Percentiles rank a stretch among this genome's conserved stretches.
Evolutionary conservation across 2,113 vertebrate species (phyloP).

Genomic region (Gadus macrocephalus): DNA sequence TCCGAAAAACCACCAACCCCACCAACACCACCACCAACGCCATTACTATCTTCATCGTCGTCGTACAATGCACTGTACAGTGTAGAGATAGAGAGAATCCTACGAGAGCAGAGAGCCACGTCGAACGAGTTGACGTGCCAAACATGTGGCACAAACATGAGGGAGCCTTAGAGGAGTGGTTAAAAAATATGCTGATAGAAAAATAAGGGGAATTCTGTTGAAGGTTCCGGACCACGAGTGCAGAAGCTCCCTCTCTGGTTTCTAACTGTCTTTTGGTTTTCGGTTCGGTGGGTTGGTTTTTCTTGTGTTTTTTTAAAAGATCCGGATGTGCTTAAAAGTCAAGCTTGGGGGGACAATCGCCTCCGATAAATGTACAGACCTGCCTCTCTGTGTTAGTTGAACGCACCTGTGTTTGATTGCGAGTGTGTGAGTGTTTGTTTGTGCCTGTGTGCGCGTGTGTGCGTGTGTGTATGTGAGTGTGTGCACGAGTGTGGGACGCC

Average conservation of each 20-base stretch:
- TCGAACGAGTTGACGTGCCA: constrained; percentile 67
- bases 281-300: constrained; percentile 38
- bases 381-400: constrained; percentile 71
- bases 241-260: constrained; percentile 63
- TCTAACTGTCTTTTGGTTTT: constrained; percentile 48
- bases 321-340: constrained; percentile 56
- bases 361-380: constrained; percentile 75
- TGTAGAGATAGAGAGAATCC: constrained; percentile 33
- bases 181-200: constrained; percentile 13
- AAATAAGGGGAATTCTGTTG: constrained; percentile 42
- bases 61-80: constrained; percentile 49
- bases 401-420: constrained; percentile 46
- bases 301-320: constrained; percentile 60
- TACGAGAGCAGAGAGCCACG: constrained; percentile 23
- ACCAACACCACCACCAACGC: too few relatives aligned
- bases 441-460: constrained; percentile 8
- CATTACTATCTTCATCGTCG: constrained; percentile 3
- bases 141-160: constrained; percentile 54
- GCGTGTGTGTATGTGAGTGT: constrained; percentile 9
- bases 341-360: constrained; percentile 47
- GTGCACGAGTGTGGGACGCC: constrained; percentile 11
- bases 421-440: constrained; percentile 9
- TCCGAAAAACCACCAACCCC: constrained; percentile 56
- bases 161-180: neutral
- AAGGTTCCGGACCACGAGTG: constrained; percentile 61